Conservation (phyloP, 2,888 invertebrate species). For the Drosophila mayaguana region DNA sequence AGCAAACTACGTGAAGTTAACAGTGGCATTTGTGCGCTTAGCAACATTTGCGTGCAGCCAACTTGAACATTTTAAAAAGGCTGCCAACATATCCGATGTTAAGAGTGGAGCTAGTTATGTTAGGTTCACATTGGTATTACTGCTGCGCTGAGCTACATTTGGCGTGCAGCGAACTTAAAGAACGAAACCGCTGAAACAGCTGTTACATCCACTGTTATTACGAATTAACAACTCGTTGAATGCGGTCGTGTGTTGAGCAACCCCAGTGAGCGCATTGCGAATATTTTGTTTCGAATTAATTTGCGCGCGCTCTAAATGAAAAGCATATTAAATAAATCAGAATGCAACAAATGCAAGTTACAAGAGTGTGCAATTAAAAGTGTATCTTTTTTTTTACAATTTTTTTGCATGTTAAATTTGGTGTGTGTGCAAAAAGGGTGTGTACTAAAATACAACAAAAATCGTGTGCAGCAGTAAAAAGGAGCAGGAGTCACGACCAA, state of each 20-base stretch:
- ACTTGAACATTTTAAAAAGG: background rate
- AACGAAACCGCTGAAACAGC: constrained; percentile 26
- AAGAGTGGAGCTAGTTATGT: background rate
- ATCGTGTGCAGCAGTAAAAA: constrained; percentile 59
- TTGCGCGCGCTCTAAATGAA: constrained; percentile 46
- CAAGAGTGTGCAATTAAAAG: constrained; percentile 1
- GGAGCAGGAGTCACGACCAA: constrained; percentile 55
- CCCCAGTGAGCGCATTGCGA: constrained; percentile 25
- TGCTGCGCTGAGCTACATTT: constrained; percentile 9
- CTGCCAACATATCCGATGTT: background rate
- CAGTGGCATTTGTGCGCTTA: background rate
- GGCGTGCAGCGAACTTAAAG: constrained; percentile 33
- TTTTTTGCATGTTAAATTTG: constrained; percentile 29
- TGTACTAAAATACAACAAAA: constrained; percentile 37
- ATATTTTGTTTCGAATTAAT: constrained; percentile 38
- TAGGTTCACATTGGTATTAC: background rate
- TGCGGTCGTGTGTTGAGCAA: constrained; percentile 39
- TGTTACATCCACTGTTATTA: constrained; percentile 38
- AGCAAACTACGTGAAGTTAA: constrained; percentile 1
- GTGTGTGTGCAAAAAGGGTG: constrained; percentile 55
- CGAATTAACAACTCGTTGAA: constrained; percentile 46
- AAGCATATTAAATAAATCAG: constrained; percentile 9
- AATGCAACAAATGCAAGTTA: background rate
- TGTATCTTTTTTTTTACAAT: constrained; percentile 11
- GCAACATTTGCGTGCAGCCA: background rate